Evolutionary conservation across 2,113 vertebrate species (phyloP).

Genomic region (Pyxicephalus adspersus): DNA sequence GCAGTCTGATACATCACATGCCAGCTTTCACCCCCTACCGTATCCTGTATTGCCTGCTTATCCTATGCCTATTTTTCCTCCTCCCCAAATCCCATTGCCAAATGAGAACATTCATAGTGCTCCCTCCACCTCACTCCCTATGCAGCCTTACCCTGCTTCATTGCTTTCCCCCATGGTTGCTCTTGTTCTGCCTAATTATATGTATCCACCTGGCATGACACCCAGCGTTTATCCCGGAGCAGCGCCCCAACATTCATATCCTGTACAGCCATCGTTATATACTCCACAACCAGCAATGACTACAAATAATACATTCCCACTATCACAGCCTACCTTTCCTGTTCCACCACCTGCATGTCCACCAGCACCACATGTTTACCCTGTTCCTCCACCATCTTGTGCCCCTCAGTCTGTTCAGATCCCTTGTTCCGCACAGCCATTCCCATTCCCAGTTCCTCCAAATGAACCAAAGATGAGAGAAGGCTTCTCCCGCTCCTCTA

Average conservation of each 20-base stretch:
- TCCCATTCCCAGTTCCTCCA: constrained; percentile 66
- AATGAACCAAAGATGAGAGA: constrained; percentile 68
- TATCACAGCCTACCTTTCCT: constrained; percentile 68
- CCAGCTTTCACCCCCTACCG: constrained; percentile 77
- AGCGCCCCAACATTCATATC: constrained; percentile 65
- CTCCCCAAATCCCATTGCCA: constrained; percentile 62
- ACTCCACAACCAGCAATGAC: constrained; percentile 71
- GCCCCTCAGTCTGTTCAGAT: constrained; percentile 67
- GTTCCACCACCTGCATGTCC: constrained; percentile 65
- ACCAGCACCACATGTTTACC: constrained; percentile 29
- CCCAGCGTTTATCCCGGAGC: constrained; percentile 70
- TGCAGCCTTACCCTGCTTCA: constrained; percentile 73
- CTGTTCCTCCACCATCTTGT: constrained; percentile 32
- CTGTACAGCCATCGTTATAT: constrained; percentile 62
- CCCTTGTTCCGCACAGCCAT: constrained; percentile 64
- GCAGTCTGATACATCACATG: constrained; percentile 81
- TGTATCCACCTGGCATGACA: constrained; percentile 73
- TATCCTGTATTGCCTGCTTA: constrained; percentile 83
- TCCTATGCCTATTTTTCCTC: constrained; percentile 77
- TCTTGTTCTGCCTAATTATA: constrained; percentile 82
- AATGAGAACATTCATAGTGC: constrained; percentile 69
- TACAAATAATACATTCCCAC: constrained; percentile 61
- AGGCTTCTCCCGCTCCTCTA: constrained; percentile 72
- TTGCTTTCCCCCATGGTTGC: constrained; percentile 84
- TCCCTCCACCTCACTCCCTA: constrained; percentile 65